Base-by-base conservation (phyloP, 2,888 invertebrate genomes). In the Geotrupes spiniger region DNA sequence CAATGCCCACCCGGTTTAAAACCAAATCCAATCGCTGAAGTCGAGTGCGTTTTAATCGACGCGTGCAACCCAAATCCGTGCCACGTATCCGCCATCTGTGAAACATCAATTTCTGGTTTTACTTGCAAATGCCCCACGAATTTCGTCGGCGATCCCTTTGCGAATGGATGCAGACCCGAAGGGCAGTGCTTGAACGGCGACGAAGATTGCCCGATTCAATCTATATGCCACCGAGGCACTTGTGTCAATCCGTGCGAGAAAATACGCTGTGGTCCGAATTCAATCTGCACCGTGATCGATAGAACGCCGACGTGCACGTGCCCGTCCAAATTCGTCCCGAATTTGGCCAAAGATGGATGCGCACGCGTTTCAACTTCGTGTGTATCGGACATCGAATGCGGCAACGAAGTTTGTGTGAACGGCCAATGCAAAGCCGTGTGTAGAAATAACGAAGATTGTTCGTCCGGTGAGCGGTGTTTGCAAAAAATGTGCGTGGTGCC, bases 361-460 rank as follows among this genome's bases (percentile, higher is more conserved):
- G 80, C 86, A 9, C 81, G 91, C 60, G 78, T 80, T 28, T 76
- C 83, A 8, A 77, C 81, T 9, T 74, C 77, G 38, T 94, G 94
- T 61, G 63, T 66, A 1, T 76, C 74, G 9, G 91, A 93, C 66
- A 66, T 77, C 6, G 90, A 92, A 51, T 94, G 94, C 62, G 82
- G 81, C 29, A 87, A 84, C 33, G 87, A 87, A 57, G 78, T 87
- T 29, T 94, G 93, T 69, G 80, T 84, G 31, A 85, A 87, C 61
- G 87, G 87, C 5, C 90, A 92, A 68, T 94, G 94, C 66, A 84
- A 87, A 70, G 78, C 85, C 10, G 87, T 90, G 14, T 93, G 92
- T 62, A 80, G 85, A 53, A 82, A 85, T 64, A 78, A 81, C 21
- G 79, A 80, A 42, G 92, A 92, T 64, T 93, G 92, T 67, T 86